A percentile compares a stretch with the other conserved stretches of the same genome.
Evolutionary conservation across 2,113 vertebrate genomes (phyloP).

Genomic region (Ptilorrhoa leucosticta): DNA sequence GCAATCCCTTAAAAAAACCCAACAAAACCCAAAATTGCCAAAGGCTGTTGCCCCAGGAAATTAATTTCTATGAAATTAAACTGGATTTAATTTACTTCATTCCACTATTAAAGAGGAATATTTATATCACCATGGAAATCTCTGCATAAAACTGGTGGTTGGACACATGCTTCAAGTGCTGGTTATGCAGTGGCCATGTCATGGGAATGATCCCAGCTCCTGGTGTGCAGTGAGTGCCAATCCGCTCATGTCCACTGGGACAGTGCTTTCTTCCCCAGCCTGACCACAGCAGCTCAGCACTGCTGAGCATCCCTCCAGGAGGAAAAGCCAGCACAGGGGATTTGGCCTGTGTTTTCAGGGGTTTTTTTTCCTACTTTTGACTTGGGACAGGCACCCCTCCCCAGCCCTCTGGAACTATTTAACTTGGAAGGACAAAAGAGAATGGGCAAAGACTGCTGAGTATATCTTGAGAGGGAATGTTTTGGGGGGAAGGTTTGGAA

Average conservation of each 20-base stretch:
- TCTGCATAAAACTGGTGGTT: neutral
- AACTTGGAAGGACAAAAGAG: constrained; percentile 36
- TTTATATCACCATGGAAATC: constrained; percentile 51
- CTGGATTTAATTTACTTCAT: constrained; percentile 34
- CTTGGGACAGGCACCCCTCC: neutral
- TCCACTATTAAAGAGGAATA: constrained; percentile 11
- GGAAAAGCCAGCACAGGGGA: neutral
- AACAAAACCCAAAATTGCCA: neutral
- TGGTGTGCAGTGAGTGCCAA: neutral
- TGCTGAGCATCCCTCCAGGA: neutral
- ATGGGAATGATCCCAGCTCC: neutral
- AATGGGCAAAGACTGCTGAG: neutral
- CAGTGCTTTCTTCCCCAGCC: neutral
- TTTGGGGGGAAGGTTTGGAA: neutral
- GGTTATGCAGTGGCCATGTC: constrained; percentile 17
- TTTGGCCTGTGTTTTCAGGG: neutral
- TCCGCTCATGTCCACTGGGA: fast-evolving
- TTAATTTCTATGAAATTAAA: neutral
- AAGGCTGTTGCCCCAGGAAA: neutral
- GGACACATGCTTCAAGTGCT: neutral
- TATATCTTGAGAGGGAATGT: neutral
- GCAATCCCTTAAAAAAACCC: neutral
- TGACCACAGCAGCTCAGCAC: neutral
- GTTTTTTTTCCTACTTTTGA: neutral
- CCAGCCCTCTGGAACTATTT: constrained; percentile 8